Evolutionary conservation across 30 jellyfish, hydroid and myxozoan genomes (phyloP).

Genomic region (Aurelia coerulea): DNA sequence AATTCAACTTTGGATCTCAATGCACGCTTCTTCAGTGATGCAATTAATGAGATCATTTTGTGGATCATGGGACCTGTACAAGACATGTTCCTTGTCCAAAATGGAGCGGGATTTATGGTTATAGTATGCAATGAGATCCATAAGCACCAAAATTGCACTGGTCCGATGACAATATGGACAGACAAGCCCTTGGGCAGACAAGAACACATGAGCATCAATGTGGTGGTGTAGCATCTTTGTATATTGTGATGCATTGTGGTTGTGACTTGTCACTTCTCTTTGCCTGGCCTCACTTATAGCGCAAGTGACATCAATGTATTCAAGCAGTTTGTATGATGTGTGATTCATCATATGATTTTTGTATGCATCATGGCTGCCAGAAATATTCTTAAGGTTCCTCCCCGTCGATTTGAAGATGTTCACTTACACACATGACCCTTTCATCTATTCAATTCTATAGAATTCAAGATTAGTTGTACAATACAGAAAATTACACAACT

Average conservation of each 20-base stretch:
- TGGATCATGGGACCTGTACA: constrained; percentile 2
- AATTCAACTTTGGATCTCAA: too few relatives aligned
- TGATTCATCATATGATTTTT: constrained; percentile 54
- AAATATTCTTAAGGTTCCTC: constrained; percentile 27
- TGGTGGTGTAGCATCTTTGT: background rate
- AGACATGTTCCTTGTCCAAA: constrained; percentile 52
- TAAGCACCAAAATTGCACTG: constrained; percentile 56
- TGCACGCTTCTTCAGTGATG: too few relatives aligned
- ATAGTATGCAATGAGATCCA: constrained; percentile 56
- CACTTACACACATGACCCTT: constrained; percentile 41
- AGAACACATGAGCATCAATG: too few relatives aligned
- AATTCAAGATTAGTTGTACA: too few relatives aligned
- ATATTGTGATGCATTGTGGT: constrained; percentile 59
- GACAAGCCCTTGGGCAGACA: background rate
- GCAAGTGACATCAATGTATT: constrained; percentile 53
- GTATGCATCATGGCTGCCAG: constrained; percentile 67
- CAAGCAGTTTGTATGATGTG: constrained; percentile 57
- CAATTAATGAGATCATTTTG: too few relatives aligned
- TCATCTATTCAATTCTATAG: too few relatives aligned
- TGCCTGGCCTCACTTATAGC: constrained; percentile 39
- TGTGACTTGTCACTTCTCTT: constrained; percentile 7
- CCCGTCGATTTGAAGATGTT: constrained; percentile 63
- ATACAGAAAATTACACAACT: too few relatives aligned
- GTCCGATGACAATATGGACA: constrained; percentile 29
- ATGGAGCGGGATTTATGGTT: constrained; percentile 62